Evolutionary conservation across 2,888 invertebrate species (phyloP).

Genomic region (Chironomus tentans): DNA sequence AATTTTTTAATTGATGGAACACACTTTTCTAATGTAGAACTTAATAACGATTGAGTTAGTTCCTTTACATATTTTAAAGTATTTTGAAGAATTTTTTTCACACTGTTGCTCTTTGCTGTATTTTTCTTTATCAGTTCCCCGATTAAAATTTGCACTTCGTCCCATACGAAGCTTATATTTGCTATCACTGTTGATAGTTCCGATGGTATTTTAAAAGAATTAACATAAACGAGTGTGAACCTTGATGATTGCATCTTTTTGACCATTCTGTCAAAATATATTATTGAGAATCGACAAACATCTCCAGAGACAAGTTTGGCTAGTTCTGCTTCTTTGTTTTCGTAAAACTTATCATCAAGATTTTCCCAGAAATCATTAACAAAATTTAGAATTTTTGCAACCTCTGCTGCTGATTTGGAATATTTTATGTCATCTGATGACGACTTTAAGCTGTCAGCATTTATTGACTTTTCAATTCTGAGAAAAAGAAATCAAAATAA

Average conservation of each 20-base stretch:
- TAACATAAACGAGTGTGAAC: neutral
- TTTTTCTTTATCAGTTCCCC: neutral
- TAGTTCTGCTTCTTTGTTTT: neutral
- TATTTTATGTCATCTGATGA: neutral
- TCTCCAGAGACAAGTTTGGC: neutral
- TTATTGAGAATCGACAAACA: neutral
- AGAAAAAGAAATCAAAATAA: neutral
- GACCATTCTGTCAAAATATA: neutral
- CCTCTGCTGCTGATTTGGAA: neutral
- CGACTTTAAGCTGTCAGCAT: neutral
- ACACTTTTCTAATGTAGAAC: neutral
- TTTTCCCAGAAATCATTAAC: constrained; percentile 1
- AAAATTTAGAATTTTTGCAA: neutral
- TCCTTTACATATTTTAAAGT: neutral
- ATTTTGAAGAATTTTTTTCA: neutral
- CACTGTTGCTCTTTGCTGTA: neutral
- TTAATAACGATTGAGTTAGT: neutral
- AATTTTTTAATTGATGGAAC: neutral
- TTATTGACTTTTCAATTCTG: neutral
- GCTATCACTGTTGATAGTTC: neutral
- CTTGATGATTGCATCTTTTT: neutral
- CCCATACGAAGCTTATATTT: neutral
- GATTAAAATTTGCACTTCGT: neutral
- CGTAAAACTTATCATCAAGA: neutral
- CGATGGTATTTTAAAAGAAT: neutral